Evolutionary conservation across 23 tunicate species (phyloP), one percentile per base, ranked within the genome.

Genomic region (Halocynthia aurantium): DNA sequence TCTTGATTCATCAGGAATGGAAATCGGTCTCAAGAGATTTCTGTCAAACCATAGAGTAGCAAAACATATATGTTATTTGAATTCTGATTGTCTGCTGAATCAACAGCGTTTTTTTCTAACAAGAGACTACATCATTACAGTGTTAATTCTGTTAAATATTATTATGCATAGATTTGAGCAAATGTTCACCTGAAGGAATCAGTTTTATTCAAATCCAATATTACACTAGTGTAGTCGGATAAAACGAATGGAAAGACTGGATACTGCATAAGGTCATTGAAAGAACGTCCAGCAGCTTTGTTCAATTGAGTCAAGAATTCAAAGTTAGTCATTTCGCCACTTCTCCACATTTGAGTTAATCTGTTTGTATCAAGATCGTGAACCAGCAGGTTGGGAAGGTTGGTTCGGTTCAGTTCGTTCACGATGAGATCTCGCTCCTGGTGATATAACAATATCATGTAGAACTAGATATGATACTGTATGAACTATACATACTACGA

Each of bases 231-330:
- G 68, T 95, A 95, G 73, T 95, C 95, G 18, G 96, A 55, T 10
- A 95, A 70, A 11, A 95, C 80, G 77, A 88, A 95, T 21, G 99
- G 99, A 78, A 86, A 74, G 70, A 95, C 99, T 6, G 99, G 99
- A 61, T 95, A 95, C 71, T 95, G 99, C 99, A 95, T 95, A 10
- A 95, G 75, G 77, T 95, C 99, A 68, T 95, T 95, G 80, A 95
- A 95, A 12, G 93, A 82, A 8, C 99, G 69, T 19, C 99, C 99
- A 55, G 99, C 99, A 18, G 87, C 81, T 73, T 91, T 85, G 84
- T 95, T 95, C 11, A 95, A 80, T 56, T 69, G 83, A 73, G 90
- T 95, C 80, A 95, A 61, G 73, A 88, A 95, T 51, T 85, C 96
- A 55, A 95, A 95, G 76, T 95, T 95, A 49, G 81, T 73, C 54